Conservation (phyloP, 2,888 invertebrate species). For the Apomyelois bistriatella region DNA sequence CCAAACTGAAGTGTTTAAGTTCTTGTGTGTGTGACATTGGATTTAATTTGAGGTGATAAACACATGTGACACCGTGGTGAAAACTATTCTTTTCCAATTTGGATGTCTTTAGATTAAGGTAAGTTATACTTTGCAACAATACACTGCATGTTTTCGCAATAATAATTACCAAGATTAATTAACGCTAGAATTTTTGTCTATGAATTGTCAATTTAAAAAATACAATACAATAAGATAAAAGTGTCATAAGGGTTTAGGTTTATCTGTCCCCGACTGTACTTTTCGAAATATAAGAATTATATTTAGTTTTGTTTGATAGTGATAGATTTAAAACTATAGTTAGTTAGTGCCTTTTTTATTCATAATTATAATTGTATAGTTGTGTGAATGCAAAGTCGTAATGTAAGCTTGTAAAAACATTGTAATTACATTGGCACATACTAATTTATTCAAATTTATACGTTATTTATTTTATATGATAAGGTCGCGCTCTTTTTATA, state of each 20-base stretch:
- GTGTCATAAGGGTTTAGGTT: no score
- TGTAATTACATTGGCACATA: not conserved
- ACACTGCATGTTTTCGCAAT: not conserved
- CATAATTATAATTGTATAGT: no score
- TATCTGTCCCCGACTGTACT: no score
- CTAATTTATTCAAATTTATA: slow-evolving; percentile 11
- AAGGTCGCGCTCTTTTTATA: slow-evolving; percentile 7
- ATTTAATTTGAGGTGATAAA: slow-evolving; percentile 42
- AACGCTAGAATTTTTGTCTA: no score
- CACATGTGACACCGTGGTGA: slow-evolving; percentile 41
- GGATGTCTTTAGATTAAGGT: slow-evolving; percentile 71
- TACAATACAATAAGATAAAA: no score
- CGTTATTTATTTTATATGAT: slow-evolving; percentile 8
- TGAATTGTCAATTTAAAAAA: no score
- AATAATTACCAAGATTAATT: not conserved
- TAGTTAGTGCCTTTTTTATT: no score
- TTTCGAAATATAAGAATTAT: no score
- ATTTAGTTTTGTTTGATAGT: no score
- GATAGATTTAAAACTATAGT: no score
- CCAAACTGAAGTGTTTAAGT: slow-evolving; percentile 29
- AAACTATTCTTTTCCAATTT: slow-evolving; percentile 45
- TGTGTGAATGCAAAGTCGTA: no score
- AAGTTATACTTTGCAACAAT: slow-evolving; percentile 30
- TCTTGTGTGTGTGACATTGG: slow-evolving; percentile 43
- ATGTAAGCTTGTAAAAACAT: not conserved